Percentiles rank a stretch among this genome's conserved stretches.
Evolutionary conservation across 2,797 vertebrate genomes (phyloP).

Genomic region (Acipenser ruthenus): DNA sequence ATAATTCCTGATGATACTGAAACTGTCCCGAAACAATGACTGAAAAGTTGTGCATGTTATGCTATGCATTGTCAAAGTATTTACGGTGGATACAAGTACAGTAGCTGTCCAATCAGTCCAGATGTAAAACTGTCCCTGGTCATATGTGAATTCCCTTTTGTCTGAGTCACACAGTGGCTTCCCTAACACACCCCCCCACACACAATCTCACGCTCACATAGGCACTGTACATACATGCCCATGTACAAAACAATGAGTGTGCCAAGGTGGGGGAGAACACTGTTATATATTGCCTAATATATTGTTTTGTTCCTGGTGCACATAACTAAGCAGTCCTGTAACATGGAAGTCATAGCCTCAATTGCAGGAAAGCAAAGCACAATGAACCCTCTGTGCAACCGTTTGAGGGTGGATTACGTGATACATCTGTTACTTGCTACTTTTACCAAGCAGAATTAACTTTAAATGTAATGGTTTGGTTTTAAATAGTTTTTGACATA

Average conservation of each 20-base stretch:
- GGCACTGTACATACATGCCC: slow-evolving; percentile 9
- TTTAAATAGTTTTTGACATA: too few species aligned
- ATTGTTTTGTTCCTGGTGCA: slow-evolving; percentile 46
- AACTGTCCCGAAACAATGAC: not conserved
- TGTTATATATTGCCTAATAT: not conserved
- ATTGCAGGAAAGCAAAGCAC: too few species aligned
- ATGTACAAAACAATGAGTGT: not conserved
- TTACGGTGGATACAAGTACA: slow-evolving; percentile 18
- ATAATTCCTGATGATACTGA: not conserved
- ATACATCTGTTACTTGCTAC: too few species aligned
- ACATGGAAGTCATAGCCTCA: too few species aligned
- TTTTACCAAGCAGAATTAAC: too few species aligned
- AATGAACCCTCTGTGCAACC: too few species aligned
- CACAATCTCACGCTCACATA: slow-evolving; percentile 21
- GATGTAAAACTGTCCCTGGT: slow-evolving; percentile 79
- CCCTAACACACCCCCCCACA: slow-evolving; percentile 63
- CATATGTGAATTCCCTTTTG: slow-evolving; percentile 89
- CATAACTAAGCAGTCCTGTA: slow-evolving; percentile 52
- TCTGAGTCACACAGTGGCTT: slow-evolving; percentile 72
- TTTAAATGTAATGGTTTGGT: too few species aligned
- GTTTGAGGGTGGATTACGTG: too few species aligned
- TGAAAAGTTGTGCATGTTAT: not conserved
- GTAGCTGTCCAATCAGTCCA: slow-evolving; percentile 57
- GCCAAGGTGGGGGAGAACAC: not conserved
- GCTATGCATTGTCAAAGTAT: not conserved